Base-by-base conservation (phyloP, 2,888 invertebrate genomes). In the Dendrolimus houi region DNA sequence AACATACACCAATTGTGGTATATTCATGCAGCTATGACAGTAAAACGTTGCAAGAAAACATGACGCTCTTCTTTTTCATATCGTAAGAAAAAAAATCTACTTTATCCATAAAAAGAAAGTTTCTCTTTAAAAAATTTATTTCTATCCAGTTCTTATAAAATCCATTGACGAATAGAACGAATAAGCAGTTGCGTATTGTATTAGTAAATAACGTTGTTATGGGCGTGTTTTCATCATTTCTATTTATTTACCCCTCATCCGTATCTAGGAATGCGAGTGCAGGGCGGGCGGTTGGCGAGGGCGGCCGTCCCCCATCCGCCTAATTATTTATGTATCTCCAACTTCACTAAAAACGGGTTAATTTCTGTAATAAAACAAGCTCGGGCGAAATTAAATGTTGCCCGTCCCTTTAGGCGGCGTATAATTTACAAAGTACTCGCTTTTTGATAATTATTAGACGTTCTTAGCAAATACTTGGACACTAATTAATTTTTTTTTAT, bases 301-400 rank as follows among this genome's bases (percentile, higher is more conserved):
- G 60, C 66, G 47, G 65, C 75, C 72, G 69, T 72, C 47, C 47
- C 47, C 47, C 29, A 29, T 29, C 77, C 72, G 72, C 66, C 72
- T 78, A 73, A 83, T 83, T 79, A 84, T 82, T 77, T 77, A 81
- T 80, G 74, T 77, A 79, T 79, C 75, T 66, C 74, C 71, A 56
- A 62, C 66, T 71, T 72, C 71, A 75, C 77, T 78, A 77, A 80
- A 80, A 87, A 85, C 82, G 79, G 80, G 84, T 82, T 85, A 82
- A 85, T 83, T 82, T 81, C 78, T 73, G 71, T 79, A 77, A 85
- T 85, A 83, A 84, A 83, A 84, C 79, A 82, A 69, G 59, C 47
- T 29, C 29, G 3, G 29, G 29, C 29, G 29, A 29, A 47, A 47
- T 12, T 47, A 12, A 47, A 10, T 47, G 47, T 9, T 47, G 47